Evolutionary conservation across 1,140 invertebrate species (phyloP).

Genomic region (Dinoponera quadriceps): DNA sequence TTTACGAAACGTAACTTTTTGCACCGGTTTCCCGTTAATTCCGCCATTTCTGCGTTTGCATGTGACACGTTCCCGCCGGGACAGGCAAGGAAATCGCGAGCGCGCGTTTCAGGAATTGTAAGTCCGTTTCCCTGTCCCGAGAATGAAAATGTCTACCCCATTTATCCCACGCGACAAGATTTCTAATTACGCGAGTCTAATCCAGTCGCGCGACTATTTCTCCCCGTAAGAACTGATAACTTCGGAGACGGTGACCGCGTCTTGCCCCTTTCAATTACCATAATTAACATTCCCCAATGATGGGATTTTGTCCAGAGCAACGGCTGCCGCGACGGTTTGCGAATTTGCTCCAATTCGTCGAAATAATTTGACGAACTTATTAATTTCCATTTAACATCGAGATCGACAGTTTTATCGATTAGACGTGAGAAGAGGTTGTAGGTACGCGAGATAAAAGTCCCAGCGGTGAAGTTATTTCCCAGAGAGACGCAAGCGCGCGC

Average conservation of each 20-base stretch:
- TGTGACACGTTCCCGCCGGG: constrained; percentile 6
- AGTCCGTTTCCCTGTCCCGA: background rate
- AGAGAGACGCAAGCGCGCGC: too few species aligned
- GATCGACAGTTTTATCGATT: background rate
- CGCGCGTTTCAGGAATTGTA: constrained; percentile 27
- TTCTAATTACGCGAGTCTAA: constrained; percentile 57
- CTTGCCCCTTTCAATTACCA: background rate
- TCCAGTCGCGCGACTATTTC: constrained; percentile 25
- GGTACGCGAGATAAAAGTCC: background rate
- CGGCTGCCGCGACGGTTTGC: background rate
- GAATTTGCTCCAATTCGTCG: background rate
- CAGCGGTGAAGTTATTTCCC: background rate
- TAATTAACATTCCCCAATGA: constrained; percentile 39
- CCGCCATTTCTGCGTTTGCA: constrained; percentile 23
- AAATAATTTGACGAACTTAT: background rate
- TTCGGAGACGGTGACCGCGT: background rate
- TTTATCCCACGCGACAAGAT: constrained; percentile 56
- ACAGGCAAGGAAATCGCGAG: constrained; percentile 34
- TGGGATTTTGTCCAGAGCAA: constrained; percentile 15
- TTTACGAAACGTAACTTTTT: background rate
- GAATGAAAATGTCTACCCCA: constrained; percentile 52
- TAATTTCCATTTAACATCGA: background rate
- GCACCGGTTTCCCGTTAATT: background rate
- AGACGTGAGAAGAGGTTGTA: background rate
- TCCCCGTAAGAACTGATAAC: constrained; percentile 42